Base-by-base conservation (phyloP, 92 coral and sea anemone species). In the Ricordea florida region DNA sequence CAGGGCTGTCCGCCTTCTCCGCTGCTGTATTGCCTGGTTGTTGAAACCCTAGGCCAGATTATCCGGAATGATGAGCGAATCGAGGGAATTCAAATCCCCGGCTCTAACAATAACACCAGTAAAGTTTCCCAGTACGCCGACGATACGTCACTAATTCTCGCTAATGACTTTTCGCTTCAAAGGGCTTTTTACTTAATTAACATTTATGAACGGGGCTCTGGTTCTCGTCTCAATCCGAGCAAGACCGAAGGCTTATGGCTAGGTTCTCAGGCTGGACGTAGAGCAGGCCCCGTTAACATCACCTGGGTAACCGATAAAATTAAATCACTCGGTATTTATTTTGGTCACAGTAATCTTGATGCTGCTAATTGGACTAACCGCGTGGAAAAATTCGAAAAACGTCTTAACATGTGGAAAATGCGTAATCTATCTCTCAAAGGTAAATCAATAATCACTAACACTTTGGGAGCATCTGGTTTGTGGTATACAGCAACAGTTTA, bases 161-260 rank as follows among this genome's bases (percentile, higher is more conserved):
- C 35, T 7, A 40, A 76, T 26, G 44, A 48, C 21, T 28, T 16
- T 14, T 65, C 84, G 1, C 67, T 78, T 0, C 17, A 22, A 2
- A 5, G 17, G 13, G 43, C 52, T 22, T 78, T 78, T 44, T 49
- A 57, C 5, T 10, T 33, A 0, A 41, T 78, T 1, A 14, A 4
- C 2, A 38, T 29, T 1, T 77, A 13, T 27, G 84, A 77, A 49
- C n/a, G 57, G 6, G 84, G 50, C 31, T 48, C 66, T 14, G 84
- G 69, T 3, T n/a, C 77, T 8, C 53, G 41, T 50, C 67, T 77
- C 27, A 65, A 77, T 31, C 11, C 46, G 20, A 31, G 20, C 17
- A 77, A 77, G 34, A 33, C 73, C 10, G 89, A 84, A 45, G 84
- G 89, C 20, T 32, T 62, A 14, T 76, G 83, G 82, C 18, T 84